Base-by-base conservation (phyloP, 2,113 vertebrate genomes). In the Tragulus kanchil region DNA sequence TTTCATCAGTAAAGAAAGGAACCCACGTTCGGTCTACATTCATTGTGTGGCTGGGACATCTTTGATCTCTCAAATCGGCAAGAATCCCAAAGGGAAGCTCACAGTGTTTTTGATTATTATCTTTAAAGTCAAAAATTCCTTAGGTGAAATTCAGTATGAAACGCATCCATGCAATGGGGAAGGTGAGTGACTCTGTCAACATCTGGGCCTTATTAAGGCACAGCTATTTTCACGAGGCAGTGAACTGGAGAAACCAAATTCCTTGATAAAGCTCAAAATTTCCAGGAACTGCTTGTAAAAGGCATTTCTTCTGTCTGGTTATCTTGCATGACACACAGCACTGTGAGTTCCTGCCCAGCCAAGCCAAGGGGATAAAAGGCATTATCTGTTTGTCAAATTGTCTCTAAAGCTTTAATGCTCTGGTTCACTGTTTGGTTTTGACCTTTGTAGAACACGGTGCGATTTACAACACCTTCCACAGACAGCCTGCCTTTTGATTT, bases 91-190 rank as follows among this genome's bases (percentile, higher is more conserved):
- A 98, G 98, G 98, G 98, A 98, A 98, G 97, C 97, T 98, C 96
- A 85, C 98, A 95, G 96, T 98, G 98, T 23, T 99, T 99, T 98
- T 98, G 98, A 99, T 99, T 99, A 98, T 98, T 99, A 99, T 99
- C 99, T 99, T 98, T 98, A 98, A 98, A 99, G 98, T 98, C 98
- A 98, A 97, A 98, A 99, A 99, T 99, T 99, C 98, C 98, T 99
- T 98, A 98, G 98, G 98, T 98, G 98, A 99, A 99, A 99, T 99
- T 99, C 97, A 98, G 98, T 99, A 98, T 99, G 98, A 99, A 98
- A 99, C 92, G 96, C 98, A 98, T 98, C 98, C 98, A 98, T 97
- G 98, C 98, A 98, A 96, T 91, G 94, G 98, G 97, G 97, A 98
- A 98, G 98, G 98, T 98, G 98, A 99, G 98, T 97, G 98, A 96